A percentile compares a stretch with the other conserved stretches of the same genome.
Conservation (phyloP, 2,113 vertebrate species). For the Chaenocephalus aceratus region DNA sequence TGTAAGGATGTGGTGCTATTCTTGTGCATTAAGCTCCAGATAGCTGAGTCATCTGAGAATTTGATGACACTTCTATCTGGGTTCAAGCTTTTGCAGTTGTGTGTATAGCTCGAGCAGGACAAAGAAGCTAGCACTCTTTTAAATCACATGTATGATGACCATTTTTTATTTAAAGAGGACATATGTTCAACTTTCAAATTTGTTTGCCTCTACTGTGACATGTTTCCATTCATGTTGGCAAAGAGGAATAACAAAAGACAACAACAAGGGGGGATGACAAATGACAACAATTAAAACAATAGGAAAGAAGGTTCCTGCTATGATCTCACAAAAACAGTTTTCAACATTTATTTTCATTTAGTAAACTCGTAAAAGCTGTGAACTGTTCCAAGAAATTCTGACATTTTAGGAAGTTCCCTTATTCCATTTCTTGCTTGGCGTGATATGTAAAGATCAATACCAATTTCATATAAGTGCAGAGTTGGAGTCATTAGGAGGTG, state of each 20-base stretch:
- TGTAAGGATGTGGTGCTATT: constrained; percentile 16
- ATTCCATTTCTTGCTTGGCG: too few relatives aligned
- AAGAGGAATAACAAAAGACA: neutral
- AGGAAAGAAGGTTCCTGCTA: neutral
- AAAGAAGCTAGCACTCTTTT: neutral
- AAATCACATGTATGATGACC: neutral
- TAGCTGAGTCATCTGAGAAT: constrained; percentile 45
- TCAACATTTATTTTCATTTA: neutral
- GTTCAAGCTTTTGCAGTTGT: constrained; percentile 6
- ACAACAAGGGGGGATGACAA: neutral
- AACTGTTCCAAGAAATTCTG: too few relatives aligned
- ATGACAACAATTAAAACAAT: neutral
- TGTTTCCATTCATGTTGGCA: too few relatives aligned
- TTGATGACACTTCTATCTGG: constrained; percentile 44
- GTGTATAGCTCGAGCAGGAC: neutral
- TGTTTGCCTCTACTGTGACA: too few relatives aligned
- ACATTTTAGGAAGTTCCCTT: too few relatives aligned
- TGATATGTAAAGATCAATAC: too few relatives aligned
- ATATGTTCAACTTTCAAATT: too few relatives aligned
- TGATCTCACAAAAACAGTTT: neutral
- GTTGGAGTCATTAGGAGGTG: too few relatives aligned
- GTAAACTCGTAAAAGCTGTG: neutral
- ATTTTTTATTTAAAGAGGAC: too few relatives aligned
- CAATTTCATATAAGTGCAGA: too few relatives aligned
- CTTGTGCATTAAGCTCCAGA: constrained; percentile 37